phyloP scores from a whole-genome alignment of 2,888 invertebrate species.

The Drosophila hamatofila region DNA sequence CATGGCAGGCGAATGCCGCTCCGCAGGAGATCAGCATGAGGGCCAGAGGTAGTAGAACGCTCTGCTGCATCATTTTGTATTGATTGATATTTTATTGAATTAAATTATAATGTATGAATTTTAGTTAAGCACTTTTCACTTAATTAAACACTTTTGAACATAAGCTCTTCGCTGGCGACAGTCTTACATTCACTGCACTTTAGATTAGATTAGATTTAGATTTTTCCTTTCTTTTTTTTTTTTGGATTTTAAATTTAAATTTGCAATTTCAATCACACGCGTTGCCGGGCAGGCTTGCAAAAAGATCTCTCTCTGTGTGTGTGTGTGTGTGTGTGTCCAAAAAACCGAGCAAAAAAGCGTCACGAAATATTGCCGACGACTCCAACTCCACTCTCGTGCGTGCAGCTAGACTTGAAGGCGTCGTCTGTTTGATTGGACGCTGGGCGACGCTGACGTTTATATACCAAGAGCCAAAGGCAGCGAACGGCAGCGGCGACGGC shows the following conservation, averaged over 20 bases:
- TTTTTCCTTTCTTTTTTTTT: constrained; percentile 27
- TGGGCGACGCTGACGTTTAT: constrained; percentile 82
- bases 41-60: constrained; percentile 59
- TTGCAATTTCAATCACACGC: constrained; percentile 47
- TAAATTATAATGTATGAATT: background rate
- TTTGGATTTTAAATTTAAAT: constrained; percentile 23
- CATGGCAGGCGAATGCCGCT: constrained; percentile 81
- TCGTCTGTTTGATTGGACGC: constrained; percentile 85
- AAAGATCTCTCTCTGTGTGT: constrained; percentile 21
- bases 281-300: constrained; percentile 28
- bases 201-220: constrained; percentile 33
- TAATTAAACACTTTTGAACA: constrained; percentile 47
- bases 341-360: constrained; percentile 62
- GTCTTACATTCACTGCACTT: constrained; percentile 63
- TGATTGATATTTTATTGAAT: background rate
- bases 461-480: constrained; percentile 69
- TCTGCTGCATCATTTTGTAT: constrained; percentile 64
- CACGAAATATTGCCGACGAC: constrained; percentile 75
- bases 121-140: constrained; percentile 35
- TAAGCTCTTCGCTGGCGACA: constrained; percentile 75
- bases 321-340: constrained; percentile 38
- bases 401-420: constrained; percentile 86
- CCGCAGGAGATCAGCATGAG: constrained; percentile 75
- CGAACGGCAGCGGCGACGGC: constrained; percentile 18
- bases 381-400: constrained; percentile 84